phyloP scores from a whole-genome alignment of 2,888 invertebrate genomes.

The Pristionchus maxplancki region DNA sequence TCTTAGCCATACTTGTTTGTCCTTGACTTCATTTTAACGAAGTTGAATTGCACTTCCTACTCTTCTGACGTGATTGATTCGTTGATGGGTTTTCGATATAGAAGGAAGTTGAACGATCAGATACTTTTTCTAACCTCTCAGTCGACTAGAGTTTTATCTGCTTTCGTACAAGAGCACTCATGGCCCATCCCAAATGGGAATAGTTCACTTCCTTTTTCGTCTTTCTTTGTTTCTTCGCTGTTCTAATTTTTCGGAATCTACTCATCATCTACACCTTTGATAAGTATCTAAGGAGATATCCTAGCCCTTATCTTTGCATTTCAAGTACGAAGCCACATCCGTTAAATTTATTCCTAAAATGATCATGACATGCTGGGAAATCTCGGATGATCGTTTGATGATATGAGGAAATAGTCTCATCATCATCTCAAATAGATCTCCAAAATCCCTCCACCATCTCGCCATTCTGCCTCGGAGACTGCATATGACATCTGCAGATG shows the following conservation, averaged over 20 bases:
- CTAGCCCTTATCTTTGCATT: neutral
- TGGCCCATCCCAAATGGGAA: neutral
- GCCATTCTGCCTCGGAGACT: neutral
- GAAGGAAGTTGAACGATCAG: slow-evolving; percentile 16
- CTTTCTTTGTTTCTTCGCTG: too few species aligned
- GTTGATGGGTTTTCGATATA: neutral
- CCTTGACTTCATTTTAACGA: neutral
- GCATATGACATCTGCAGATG: neutral
- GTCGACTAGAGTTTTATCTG: neutral
- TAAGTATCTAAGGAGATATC: neutral
- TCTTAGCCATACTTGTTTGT: neutral
- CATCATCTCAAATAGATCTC: neutral
- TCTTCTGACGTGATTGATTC: neutral
- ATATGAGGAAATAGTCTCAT: neutral
- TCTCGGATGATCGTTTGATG: neutral
- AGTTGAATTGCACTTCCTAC: neutral
- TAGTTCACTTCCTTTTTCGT: neutral
- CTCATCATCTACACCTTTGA: neutral
- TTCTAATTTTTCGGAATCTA: neutral
- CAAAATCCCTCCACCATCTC: neutral
- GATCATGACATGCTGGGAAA: neutral
- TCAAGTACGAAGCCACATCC: neutral
- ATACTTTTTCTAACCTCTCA: neutral
- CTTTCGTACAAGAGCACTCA: neutral
- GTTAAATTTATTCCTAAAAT: neutral